phyloP scores from a whole-genome alignment of 2,797 vertebrate species.

The Mormyrus proboscirostris region DNA sequence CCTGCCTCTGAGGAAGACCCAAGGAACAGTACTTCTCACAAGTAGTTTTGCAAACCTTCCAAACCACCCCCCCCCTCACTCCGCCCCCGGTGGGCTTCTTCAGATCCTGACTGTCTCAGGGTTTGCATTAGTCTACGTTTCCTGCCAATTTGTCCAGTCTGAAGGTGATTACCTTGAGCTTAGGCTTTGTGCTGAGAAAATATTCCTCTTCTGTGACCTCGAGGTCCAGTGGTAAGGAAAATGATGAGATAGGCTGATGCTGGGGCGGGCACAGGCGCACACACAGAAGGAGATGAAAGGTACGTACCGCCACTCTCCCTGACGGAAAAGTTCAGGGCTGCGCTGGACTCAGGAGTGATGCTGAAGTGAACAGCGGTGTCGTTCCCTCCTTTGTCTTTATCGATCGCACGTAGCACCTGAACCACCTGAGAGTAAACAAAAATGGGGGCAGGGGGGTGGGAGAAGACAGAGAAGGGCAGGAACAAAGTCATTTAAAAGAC shows the following conservation, averaged over 20 bases:
- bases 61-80: neutral
- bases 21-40: neutral
- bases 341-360: slow-evolving; percentile 66
- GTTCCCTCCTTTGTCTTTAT: slow-evolving; percentile 78
- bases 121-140: neutral
- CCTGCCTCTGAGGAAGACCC: neutral
- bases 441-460: slow-evolving; percentile 37
- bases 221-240: slow-evolving; percentile 23
- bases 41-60: neutral
- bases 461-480: neutral
- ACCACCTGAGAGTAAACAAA: slow-evolving; percentile 68
- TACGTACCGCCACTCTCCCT: slow-evolving; percentile 75
- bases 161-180: neutral
- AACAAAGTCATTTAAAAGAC: neutral
- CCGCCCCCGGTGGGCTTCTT: neutral
- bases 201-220: neutral
- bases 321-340: slow-evolving; percentile 75
- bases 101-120: neutral
- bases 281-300: neutral
- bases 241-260: neutral
- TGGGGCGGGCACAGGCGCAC: neutral
- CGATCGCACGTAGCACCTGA: slow-evolving; percentile 78
- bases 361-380: slow-evolving; percentile 77
- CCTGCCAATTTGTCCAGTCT: slow-evolving; percentile 5
- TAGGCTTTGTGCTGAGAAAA: neutral